These are phyloP conservation scores for Nymphicus hollandicus DNA, from an alignment of 2,113 vertebrate genomes.

Conservation along the genomic window DNA sequence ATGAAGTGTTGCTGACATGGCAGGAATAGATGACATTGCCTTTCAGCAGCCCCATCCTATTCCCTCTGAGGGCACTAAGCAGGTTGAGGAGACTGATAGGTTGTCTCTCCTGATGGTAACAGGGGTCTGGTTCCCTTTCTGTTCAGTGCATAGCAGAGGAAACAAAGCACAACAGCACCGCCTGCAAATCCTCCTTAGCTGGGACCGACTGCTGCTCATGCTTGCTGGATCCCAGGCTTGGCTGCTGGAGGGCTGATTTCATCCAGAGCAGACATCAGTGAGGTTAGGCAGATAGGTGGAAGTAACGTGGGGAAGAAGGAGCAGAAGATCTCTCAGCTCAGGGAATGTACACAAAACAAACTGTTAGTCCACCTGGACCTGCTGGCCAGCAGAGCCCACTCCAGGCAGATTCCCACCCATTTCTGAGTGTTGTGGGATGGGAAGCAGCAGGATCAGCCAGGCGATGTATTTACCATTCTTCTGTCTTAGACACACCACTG, in stretches of 20 bases:
- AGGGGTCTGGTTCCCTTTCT: not conserved
- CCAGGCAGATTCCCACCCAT: not conserved
- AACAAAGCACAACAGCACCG: not conserved
- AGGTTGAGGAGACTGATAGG: not conserved
- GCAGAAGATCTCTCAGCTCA: not conserved
- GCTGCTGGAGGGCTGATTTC: not conserved
- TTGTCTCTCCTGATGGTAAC: not conserved
- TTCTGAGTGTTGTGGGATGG: not conserved
- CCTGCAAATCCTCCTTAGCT: not conserved
- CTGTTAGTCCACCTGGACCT: not conserved
- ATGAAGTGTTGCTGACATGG: conserved; percentile 13
- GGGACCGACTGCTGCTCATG: not conserved
- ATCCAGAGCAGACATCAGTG: not conserved
- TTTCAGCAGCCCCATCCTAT: not conserved
- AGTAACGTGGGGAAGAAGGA: not conserved
- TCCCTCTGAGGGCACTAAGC: not conserved
- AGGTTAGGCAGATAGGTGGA: not conserved
- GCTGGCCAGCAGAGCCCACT: not conserved
- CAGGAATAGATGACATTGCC: conserved; percentile 35
- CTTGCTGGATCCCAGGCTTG: not conserved
- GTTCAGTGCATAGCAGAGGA: not conserved
- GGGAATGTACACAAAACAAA: not conserved
- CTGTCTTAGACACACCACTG: not conserved
- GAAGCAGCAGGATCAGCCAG: not conserved
- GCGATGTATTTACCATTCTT: not conserved